Base-by-base conservation (phyloP, 1,140 invertebrate species). In the Solenopsis fugax region DNA sequence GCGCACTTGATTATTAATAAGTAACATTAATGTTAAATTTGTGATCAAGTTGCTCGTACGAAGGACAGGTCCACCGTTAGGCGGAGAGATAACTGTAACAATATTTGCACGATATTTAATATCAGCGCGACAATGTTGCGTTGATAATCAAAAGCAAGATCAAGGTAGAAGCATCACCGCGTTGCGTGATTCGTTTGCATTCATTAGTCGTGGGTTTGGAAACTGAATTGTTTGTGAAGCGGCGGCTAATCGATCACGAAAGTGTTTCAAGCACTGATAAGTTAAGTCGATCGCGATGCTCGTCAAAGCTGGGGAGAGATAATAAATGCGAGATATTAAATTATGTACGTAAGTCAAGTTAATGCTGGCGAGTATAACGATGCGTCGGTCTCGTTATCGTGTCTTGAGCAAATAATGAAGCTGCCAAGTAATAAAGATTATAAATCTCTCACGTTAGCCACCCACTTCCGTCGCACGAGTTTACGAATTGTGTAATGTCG, bases 51-150 rank as follows among this genome's bases (percentile, higher is more conserved):
- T 62, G 2, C 52, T 48, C 10, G 3, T 1, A 18, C 37, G 41
- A 48, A 50, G 16, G n/a, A 21, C 13, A 29, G 34, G 29, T 37
- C 50, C 34, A 81, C 24, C 4, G 18, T 69, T 54, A 71, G 9
- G 12, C 21, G 37, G 2, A 54, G 56, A 71, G 29, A 87, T 84
- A 50, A 87, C 21, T 54, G 77, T 52, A 34, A 48, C 12, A 21
- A 4, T 69, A 54, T 80, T 88, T 80, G 62, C 77, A 48, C 24
- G 34, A 85, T 80, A 75, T 85, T 90, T 50, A 75, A 37, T 78
- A 89, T 76, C 62, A 60, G 34, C 41, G 56, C 16, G 41, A 29
- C 21, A 73, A 85, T 10, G 12, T 60, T 60, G 16, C 45, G 67
- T 58, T 62, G 50, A 78, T 24, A 62, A 56, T 54, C 24, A 24